Evolutionary conservation across 2,113 vertebrate genomes (phyloP).

Genomic region (Naja naja): DNA sequence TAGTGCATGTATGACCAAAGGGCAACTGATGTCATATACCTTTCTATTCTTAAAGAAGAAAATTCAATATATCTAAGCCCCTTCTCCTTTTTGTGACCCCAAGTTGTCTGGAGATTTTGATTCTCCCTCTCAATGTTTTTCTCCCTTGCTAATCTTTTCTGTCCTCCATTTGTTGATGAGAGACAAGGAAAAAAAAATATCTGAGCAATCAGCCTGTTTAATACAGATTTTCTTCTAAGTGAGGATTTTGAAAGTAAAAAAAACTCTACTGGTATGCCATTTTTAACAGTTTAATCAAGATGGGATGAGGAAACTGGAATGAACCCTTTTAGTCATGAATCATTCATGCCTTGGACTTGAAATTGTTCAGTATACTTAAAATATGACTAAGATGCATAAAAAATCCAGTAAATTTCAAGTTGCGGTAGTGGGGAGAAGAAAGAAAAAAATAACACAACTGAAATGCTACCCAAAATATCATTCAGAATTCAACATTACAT

Average conservation of each 20-base stretch:
- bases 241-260: not conserved
- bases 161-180: not conserved
- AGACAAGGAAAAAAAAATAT: not conserved
- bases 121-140: not conserved
- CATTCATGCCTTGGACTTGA: not conserved
- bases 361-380: not conserved
- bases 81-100: not conserved
- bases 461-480: not conserved
- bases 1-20: not conserved
- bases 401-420: not conserved
- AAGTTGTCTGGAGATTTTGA: not conserved
- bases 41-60: not conserved
- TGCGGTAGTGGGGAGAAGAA: not conserved
- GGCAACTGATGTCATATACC: not conserved
- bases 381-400: not conserved
- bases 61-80: not conserved
- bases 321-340: not conserved
- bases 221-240: not conserved
- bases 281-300: not conserved
- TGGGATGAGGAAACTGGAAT: not conserved
- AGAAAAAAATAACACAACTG: not conserved
- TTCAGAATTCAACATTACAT: not conserved
- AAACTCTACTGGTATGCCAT: not conserved
- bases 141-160: not conserved
- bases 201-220: not conserved